These are phyloP conservation scores for Elysia crispata DNA, from an alignment of 2,888 invertebrate species.

Conservation along the genomic window DNA sequence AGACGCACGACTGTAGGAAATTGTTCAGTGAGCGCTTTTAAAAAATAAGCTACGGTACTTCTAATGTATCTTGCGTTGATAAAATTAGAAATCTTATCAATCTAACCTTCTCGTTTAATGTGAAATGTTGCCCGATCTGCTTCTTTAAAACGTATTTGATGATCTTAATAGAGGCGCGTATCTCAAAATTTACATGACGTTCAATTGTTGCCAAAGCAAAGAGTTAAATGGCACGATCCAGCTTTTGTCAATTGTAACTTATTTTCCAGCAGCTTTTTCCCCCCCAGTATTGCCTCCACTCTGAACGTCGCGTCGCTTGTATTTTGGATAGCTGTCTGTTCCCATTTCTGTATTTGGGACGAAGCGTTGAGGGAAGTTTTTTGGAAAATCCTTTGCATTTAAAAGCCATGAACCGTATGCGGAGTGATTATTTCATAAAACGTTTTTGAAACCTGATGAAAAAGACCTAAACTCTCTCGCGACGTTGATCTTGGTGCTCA, in stretches of 20 bases:
- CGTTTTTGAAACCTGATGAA: too few relatives aligned
- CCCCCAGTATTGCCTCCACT: conserved; percentile 20
- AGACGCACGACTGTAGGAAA: not conserved
- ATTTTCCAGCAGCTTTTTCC: not conserved
- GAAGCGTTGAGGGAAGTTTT: not conserved
- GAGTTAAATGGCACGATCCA: conserved; percentile 46
- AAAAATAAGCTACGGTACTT: conserved; percentile 12
- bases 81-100: conserved; percentile 16
- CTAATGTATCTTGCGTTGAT: conserved; percentile 5
- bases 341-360: not conserved
- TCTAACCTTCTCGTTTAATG: not conserved
- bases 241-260: conserved; percentile 36
- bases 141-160: conserved; percentile 47
- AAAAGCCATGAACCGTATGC: not conserved
- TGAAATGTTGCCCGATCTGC: conserved; percentile 33
- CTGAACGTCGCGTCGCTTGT: not conserved
- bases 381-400: not conserved
- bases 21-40: not conserved
- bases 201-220: conserved; percentile 26
- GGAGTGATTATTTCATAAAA: not conserved
- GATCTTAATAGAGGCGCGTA: conserved; percentile 33
- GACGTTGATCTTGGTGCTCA: not conserved
- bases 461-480: too few relatives aligned
- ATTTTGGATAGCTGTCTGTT: not conserved
- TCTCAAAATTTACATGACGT: not conserved